These are phyloP conservation scores for Falco cherrug DNA, from an alignment of 2,797 vertebrate species.

Conservation along the genomic window DNA sequence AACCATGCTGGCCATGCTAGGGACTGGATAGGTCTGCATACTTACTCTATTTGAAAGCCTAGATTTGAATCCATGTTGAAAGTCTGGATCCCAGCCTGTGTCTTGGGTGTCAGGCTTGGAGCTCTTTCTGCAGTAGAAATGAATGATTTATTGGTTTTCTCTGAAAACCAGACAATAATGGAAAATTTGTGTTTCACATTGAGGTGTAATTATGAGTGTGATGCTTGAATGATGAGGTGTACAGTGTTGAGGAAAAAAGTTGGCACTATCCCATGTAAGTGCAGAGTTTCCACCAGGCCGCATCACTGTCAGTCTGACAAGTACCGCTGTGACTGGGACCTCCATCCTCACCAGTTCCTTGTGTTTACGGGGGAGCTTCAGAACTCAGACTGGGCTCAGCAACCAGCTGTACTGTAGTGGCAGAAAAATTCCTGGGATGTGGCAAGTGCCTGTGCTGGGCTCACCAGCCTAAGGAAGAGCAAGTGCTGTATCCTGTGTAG, in stretches of 20 bases:
- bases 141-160: slow-evolving; percentile 7
- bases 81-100: not conserved
- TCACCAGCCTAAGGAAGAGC: not conserved
- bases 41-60: not conserved
- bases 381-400: not conserved
- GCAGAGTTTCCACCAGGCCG: not conserved
- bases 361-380: not conserved
- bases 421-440: not conserved
- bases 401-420: not conserved
- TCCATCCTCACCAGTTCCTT: not conserved
- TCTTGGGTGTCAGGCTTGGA: not conserved
- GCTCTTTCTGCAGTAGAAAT: not conserved
- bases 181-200: not conserved
- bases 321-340: not conserved
- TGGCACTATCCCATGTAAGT: not conserved
- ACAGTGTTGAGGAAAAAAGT: not conserved
- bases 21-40: not conserved
- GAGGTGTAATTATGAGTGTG: not conserved
- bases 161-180: not conserved
- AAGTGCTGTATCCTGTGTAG: not conserved
- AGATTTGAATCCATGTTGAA: not conserved
- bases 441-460: accelerated
- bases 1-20: not conserved
- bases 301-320: not conserved
- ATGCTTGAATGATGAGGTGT: slow-evolving; percentile 19